A percentile compares a stretch with the other conserved stretches of the same genome.
Evolutionary conservation across 1,140 invertebrate genomes (phyloP).

Genomic region (Paralvinella palmiformis): DNA sequence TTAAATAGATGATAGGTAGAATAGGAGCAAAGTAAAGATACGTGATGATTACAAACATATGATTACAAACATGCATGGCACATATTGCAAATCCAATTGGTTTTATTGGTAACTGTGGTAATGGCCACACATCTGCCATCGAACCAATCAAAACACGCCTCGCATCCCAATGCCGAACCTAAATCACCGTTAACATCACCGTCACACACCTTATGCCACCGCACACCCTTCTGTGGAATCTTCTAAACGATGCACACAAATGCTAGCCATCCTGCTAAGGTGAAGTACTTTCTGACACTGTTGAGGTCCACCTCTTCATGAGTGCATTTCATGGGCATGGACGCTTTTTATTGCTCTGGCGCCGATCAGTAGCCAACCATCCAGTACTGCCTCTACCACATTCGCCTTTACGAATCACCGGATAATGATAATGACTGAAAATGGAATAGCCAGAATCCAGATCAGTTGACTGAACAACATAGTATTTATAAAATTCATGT

Average conservation of each 20-base stretch:
- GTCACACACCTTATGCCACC: neutral
- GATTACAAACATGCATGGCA: too few relatives aligned
- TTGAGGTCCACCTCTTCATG: neutral
- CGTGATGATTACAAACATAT: too few relatives aligned
- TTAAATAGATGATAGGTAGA: too few relatives aligned
- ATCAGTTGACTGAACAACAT: neutral
- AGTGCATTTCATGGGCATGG: neutral
- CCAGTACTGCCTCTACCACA: neutral
- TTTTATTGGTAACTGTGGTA: neutral
- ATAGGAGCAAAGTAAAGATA: too few relatives aligned
- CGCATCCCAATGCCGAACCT: neutral
- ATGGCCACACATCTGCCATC: neutral
- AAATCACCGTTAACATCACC: neutral
- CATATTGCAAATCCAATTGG: too few relatives aligned
- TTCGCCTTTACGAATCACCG: neutral
- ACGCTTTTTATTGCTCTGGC: neutral
- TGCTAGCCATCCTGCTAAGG: neutral
- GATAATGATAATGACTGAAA: conserved; percentile 3
- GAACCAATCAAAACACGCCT: neutral
- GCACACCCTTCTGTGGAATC: neutral
- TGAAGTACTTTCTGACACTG: neutral
- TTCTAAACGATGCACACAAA: neutral
- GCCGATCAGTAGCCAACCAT: neutral
- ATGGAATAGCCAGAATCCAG: neutral
- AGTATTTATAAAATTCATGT: neutral